phyloP scores from a whole-genome alignment of 2,797 vertebrate species.

The Labroides dimidiatus region DNA sequence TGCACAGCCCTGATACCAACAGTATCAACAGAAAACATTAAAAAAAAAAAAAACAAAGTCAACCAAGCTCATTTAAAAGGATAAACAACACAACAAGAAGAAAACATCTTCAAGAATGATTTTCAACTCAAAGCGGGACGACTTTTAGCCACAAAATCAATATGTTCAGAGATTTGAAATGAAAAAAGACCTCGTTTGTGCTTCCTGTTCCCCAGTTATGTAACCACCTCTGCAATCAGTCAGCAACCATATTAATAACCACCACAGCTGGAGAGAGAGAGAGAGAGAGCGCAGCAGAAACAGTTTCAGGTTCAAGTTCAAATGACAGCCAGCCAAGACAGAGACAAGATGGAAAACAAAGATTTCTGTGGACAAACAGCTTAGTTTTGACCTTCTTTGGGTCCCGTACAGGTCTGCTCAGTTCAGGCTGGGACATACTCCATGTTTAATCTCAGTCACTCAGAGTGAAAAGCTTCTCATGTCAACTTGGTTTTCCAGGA shows the following conservation, averaged over 20 bases:
- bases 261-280: conserved; percentile 59
- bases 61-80: conserved; percentile 37
- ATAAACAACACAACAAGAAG: not conserved
- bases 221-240: conserved; percentile 57
- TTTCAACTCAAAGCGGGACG: conserved; percentile 13
- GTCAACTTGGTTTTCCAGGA: conserved; percentile 27
- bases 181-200: conserved; percentile 23
- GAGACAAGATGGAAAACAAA: conserved; percentile 20
- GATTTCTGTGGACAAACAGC: conserved; percentile 49
- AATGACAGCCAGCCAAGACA: conserved; percentile 59
- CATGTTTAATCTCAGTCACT: conserved; percentile 7
- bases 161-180: not conserved
- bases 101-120: not conserved
- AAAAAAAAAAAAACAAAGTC: conserved; percentile 34
- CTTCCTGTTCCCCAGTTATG: conserved; percentile 46
- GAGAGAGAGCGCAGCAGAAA: conserved; percentile 44
- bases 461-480: conserved; percentile 13
- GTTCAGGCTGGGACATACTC: conserved; percentile 29
- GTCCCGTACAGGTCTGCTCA: conserved; percentile 31
- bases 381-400: conserved; percentile 59
- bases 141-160: conserved; percentile 25
- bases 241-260: conserved; percentile 57
- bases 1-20: conserved; percentile 50
- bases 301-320: conserved; percentile 67
- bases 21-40: conserved; percentile 40